Conservation (phyloP, 2,113 vertebrate species). For the Campylomormyrus tamandua region DNA sequence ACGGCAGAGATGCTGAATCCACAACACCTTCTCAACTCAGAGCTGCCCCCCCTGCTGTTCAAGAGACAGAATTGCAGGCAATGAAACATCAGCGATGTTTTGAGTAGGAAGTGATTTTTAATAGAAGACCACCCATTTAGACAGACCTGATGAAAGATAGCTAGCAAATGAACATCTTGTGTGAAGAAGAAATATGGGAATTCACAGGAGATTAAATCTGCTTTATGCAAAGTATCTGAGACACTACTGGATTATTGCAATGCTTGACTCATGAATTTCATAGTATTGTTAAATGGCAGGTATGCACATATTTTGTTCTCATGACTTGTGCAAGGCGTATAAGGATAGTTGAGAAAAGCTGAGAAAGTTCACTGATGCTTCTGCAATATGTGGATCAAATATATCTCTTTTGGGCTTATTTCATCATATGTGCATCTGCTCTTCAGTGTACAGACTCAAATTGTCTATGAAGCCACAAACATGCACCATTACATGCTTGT, state of each 20-base stretch:
- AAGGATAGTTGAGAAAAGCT: neutral
- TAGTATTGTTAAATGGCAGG: neutral
- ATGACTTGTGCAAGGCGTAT: neutral
- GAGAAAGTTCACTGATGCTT: neutral
- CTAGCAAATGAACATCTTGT: neutral
- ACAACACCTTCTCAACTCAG: neutral
- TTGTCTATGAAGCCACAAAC: neutral
- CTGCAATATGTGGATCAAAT: neutral
- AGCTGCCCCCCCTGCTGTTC: neutral
- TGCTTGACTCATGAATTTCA: neutral
- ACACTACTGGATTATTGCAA: neutral
- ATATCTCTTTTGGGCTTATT: neutral
- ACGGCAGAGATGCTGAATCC: neutral
- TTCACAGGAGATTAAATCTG: neutral
- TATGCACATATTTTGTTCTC: neutral
- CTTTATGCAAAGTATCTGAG: neutral
- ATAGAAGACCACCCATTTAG: neutral
- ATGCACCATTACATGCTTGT: neutral
- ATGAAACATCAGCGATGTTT: neutral
- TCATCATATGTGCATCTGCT: neutral
- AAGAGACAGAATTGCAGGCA: neutral
- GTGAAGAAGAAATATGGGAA: neutral
- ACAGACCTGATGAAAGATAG: neutral
- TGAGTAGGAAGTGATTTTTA: neutral
- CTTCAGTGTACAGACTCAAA: neutral